phyloP scores from a whole-genome alignment of 2,888 invertebrate genomes.

The Onthophagus sagittarius region DNA sequence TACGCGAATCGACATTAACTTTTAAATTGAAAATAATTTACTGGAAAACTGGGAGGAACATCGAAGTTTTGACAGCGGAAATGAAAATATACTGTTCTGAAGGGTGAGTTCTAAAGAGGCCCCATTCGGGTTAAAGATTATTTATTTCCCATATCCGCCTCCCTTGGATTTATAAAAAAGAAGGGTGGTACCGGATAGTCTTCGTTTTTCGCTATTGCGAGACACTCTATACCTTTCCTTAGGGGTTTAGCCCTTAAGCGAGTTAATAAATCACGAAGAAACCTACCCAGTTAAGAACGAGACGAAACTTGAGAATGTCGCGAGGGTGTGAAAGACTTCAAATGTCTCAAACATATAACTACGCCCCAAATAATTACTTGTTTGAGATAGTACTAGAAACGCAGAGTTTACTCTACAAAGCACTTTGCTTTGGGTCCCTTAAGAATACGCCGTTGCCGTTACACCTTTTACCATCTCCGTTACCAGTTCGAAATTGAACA shows the following conservation, averaged over 20 bases:
- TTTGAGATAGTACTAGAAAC: background rate
- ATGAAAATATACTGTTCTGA: background rate
- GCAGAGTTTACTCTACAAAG: background rate
- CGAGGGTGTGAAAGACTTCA: background rate
- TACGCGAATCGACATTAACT: background rate
- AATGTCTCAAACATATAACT: background rate
- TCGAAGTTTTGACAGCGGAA: background rate
- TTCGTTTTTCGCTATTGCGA: background rate
- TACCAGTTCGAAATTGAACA: background rate
- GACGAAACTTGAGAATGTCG: background rate
- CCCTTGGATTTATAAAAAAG: background rate
- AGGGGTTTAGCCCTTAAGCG: conserved; percentile 21
- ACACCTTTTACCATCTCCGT: background rate
- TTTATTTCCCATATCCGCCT: background rate
- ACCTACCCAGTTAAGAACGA: conserved; percentile 7
- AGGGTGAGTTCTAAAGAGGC: background rate
- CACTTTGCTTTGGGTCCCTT: background rate
- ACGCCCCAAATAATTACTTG: background rate
- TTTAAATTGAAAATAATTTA: background rate
- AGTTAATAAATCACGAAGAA: conserved; percentile 24
- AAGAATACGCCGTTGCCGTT: background rate
- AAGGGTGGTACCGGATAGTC: background rate
- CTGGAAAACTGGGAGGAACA: background rate
- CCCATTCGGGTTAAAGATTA: background rate
- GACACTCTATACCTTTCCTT: background rate